These are phyloP conservation scores for Pimpla rufipes DNA, from an alignment of 2,888 invertebrate species.

Conservation along the genomic window DNA sequence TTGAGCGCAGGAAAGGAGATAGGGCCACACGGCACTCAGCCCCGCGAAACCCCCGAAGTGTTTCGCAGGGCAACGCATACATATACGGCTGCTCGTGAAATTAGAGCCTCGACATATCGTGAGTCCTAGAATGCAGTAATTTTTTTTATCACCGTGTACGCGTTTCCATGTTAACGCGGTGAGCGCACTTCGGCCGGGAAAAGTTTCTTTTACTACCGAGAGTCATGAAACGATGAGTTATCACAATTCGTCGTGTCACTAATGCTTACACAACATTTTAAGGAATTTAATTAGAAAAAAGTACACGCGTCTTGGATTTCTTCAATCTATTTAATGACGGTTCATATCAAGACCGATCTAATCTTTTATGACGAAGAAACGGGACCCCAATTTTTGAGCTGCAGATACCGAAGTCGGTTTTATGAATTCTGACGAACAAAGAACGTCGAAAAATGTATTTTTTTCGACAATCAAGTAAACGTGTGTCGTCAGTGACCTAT, in stretches of 20 bases:
- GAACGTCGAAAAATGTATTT: too few relatives aligned
- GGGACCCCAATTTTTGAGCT: too few relatives aligned
- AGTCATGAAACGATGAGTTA: background rate
- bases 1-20: conserved; percentile 11
- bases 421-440: too few relatives aligned
- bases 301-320: too few relatives aligned
- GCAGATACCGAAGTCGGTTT: too few relatives aligned
- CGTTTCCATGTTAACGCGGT: background rate
- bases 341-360: too few relatives aligned
- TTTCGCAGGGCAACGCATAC: conserved; percentile 12
- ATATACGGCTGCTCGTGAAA: conserved; percentile 42
- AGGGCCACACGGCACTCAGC: conserved; percentile 3
- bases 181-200: background rate
- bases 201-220: background rate
- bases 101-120: conserved; percentile 14
- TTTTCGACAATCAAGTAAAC: too few relatives aligned
- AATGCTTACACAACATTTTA: too few relatives aligned
- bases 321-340: too few relatives aligned
- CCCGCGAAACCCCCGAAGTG: conserved; percentile 44
- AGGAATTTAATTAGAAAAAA: too few relatives aligned
- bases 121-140: background rate
- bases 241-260: too few relatives aligned
- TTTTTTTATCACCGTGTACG: background rate
- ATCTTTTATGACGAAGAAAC: too few relatives aligned
- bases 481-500: background rate